phyloP scores from a whole-genome alignment of 1,140 invertebrate genomes.

The Magallana gigas region DNA sequence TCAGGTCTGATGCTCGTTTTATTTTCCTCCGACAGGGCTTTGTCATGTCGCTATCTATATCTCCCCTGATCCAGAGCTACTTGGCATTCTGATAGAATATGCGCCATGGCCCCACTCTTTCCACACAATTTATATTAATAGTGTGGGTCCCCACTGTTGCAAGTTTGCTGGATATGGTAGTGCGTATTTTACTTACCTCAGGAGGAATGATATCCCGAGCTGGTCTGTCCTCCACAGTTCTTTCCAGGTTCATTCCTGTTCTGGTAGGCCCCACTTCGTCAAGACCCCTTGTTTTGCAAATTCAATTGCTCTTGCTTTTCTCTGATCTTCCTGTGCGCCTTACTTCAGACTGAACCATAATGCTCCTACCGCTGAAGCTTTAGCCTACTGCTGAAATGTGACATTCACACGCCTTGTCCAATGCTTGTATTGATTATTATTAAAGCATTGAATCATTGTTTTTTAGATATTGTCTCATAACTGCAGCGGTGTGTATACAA shows the following conservation, averaged over 20 bases:
- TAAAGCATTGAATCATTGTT: no score
- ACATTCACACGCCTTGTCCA: no score
- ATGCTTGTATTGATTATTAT: no score
- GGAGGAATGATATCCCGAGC: conserved; percentile 47
- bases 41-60: no score
- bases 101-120: conserved; percentile 38
- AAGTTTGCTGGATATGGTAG: conserved; percentile 47
- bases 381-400: no score
- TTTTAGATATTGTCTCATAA: no score
- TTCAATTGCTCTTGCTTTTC: not conserved
- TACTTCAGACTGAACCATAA: conserved; percentile 14
- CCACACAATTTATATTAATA: conserved; percentile 20
- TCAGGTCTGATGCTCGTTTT: no score
- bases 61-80: no score
- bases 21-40: no score
- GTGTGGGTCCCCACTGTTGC: conserved; percentile 26
- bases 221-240: conserved; percentile 53
- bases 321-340: not conserved
- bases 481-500: no score
- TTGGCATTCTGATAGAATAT: no score
- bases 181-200: conserved; percentile 46
- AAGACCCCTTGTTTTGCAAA: not conserved
- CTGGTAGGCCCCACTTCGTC: conserved; percentile 41
- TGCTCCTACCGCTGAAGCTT: not conserved
- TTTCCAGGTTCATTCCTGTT: conserved; percentile 47